These are phyloP conservation scores for Oncorhynchus nerka DNA, from an alignment of 2,113 vertebrate genomes.

Conservation along the genomic window DNA sequence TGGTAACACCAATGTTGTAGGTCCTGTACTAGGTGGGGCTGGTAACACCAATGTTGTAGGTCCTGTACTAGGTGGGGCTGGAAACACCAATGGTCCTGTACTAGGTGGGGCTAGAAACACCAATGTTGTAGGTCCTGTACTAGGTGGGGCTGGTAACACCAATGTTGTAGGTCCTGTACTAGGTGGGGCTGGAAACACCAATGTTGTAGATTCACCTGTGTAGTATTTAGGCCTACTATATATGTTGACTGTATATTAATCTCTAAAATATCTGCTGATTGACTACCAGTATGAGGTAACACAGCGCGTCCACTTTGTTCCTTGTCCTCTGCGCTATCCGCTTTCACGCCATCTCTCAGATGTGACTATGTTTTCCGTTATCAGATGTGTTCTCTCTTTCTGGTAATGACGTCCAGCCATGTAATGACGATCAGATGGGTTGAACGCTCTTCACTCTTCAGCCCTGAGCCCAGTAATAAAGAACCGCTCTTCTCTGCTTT, in stretches of 20 bases:
- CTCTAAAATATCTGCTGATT: neutral
- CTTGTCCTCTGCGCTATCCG: neutral
- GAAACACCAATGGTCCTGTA: too few species aligned
- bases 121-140: too few species aligned
- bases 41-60: too few species aligned
- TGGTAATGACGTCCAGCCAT: neutral
- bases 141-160: too few species aligned
- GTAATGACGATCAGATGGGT: constrained; percentile 41
- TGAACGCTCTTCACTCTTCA: neutral
- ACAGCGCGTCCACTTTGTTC: neutral
- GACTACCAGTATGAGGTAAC: neutral
- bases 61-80: too few species aligned
- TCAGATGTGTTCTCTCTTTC: neutral
- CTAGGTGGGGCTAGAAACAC: too few species aligned
- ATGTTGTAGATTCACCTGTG: too few species aligned
- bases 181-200: too few species aligned
- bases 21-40: too few species aligned
- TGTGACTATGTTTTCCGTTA: constrained; percentile 5
- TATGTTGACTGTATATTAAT: neutral
- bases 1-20: too few species aligned
- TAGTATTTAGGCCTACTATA: too few species aligned
- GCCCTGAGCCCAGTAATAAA: constrained; percentile 33
- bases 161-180: too few species aligned
- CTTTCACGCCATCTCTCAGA: neutral
- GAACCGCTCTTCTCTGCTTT: neutral